Percentiles rank a stretch among this genome's conserved stretches.
These are phyloP conservation scores for Manis javanica DNA, from an alignment of 2,797 vertebrate species.

Conservation along the genomic window DNA sequence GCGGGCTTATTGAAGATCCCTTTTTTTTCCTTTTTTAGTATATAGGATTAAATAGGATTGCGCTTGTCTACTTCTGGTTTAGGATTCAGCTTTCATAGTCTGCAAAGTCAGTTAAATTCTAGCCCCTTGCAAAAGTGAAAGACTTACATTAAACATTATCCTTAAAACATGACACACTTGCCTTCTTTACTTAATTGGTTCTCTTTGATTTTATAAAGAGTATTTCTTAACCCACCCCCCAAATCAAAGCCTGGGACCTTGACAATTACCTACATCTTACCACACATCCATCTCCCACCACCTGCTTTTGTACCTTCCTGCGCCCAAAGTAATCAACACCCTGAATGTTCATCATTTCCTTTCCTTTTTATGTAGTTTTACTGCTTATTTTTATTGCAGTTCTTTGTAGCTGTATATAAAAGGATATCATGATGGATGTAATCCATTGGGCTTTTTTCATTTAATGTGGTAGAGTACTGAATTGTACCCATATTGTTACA, in stretches of 20 bases:
- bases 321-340: background rate
- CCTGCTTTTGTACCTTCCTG: background rate
- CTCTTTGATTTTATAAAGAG: constrained; percentile 16
- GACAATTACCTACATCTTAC: background rate
- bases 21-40: background rate
- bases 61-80: background rate
- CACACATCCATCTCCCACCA: background rate
- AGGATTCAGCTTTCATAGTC: background rate
- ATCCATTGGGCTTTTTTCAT: background rate
- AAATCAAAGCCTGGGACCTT: background rate
- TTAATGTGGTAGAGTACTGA: background rate
- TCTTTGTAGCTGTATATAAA: background rate
- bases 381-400: background rate
- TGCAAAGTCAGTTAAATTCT: constrained; percentile 7
- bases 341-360: background rate
- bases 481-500: background rate
- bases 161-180: background rate
- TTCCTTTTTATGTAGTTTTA: background rate
- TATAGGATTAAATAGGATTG: background rate
- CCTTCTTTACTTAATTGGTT: constrained; percentile 44
- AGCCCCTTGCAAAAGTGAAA: background rate
- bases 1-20: background rate
- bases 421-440: background rate
- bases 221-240: background rate
- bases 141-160: constrained; percentile 45